Percentiles rank a stretch among this genome's conserved stretches.
These are phyloP conservation scores for Leptobrachium ailaonicum DNA, from an alignment of 2,113 vertebrate species.

Conservation along the genomic window DNA sequence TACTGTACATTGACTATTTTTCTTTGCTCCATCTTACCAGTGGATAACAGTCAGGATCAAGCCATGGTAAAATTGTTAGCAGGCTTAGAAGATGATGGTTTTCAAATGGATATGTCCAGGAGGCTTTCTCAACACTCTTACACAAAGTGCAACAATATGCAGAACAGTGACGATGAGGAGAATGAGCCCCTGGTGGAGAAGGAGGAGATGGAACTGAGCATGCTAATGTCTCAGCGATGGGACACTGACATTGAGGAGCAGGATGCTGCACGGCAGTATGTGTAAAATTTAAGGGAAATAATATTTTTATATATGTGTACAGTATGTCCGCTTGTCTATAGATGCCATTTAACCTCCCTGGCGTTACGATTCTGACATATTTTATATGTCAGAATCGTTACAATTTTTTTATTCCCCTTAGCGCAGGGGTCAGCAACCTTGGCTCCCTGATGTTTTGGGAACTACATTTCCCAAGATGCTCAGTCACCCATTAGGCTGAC, in stretches of 20 bases:
- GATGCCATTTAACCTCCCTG: no score
- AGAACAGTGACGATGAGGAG: conserved; percentile 97
- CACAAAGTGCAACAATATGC: conserved; percentile 71
- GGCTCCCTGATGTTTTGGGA: no score
- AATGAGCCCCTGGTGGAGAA: conserved; percentile 83
- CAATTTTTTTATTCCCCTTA: no score
- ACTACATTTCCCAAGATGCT: no score
- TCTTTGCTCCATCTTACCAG: conserved; percentile 54
- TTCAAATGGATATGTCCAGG: conserved; percentile 68
- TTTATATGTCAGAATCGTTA: no score
- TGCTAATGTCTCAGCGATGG: conserved; percentile 95
- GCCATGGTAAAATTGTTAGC: conserved; percentile 85
- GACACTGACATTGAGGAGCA: conserved; percentile 74
- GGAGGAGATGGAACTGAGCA: conserved; percentile 90
- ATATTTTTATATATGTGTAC: no score
- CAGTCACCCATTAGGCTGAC: no score
- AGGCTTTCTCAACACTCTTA: conserved; percentile 67
- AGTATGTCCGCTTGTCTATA: no score
- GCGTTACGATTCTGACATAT: no score
- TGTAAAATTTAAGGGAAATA: neutral
- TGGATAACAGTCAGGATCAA: conserved; percentile 83
- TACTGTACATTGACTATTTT: conserved; percentile 38
- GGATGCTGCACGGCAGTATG: conserved; percentile 70
- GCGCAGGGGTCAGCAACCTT: no score
- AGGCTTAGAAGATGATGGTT: conserved; percentile 85